These are phyloP conservation scores for Hypotaenidia okinawae DNA, from an alignment of 2,797 vertebrate species.

Conservation along the genomic window DNA sequence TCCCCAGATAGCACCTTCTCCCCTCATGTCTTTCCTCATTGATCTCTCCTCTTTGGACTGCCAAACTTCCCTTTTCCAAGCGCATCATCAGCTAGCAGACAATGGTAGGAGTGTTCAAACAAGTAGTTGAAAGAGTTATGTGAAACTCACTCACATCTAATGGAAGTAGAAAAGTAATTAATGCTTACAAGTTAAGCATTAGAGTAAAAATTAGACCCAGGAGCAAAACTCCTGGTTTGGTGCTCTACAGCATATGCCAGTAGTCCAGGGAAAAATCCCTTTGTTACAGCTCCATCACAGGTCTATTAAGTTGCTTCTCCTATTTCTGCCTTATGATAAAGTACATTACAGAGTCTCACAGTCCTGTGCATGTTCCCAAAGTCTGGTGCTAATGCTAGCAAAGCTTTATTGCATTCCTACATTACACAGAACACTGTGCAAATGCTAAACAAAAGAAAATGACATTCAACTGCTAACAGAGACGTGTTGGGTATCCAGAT, in stretches of 20 bases:
- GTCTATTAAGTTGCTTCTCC: background rate
- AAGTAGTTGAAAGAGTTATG: background rate
- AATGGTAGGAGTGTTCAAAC: background rate
- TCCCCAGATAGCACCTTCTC: background rate
- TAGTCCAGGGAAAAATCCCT: background rate
- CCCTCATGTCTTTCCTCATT: background rate
- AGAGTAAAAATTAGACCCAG: background rate
- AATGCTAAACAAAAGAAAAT: slow-evolving; percentile 37
- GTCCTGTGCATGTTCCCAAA: background rate
- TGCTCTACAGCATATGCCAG: background rate
- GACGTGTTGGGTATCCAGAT: background rate
- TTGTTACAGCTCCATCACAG: background rate
- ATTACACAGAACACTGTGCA: background rate
- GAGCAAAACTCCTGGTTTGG: background rate
- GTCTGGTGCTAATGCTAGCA: background rate
- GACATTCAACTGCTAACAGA: slow-evolving; percentile 19
- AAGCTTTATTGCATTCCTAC: background rate
- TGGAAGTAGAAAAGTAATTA: background rate
- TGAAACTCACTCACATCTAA: background rate
- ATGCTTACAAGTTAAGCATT: background rate
- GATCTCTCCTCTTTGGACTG: background rate
- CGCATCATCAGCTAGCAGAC: background rate
- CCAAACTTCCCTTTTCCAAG: background rate
- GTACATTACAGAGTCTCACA: background rate
- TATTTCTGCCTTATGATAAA: background rate